Conservation (phyloP, 1,140 invertebrate genomes). For the Philopotamus ludificatus region DNA sequence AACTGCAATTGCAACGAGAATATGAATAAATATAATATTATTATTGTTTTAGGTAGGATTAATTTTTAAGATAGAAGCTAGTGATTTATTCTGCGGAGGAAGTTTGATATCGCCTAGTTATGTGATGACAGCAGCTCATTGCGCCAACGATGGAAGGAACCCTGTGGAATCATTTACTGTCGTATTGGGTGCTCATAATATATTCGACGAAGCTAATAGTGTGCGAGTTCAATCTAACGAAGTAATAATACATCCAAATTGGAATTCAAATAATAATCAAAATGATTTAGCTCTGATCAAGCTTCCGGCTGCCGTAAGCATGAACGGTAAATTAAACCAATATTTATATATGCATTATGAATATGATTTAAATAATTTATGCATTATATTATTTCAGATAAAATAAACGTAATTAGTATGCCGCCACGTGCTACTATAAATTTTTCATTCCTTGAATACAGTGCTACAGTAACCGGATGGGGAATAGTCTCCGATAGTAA, state of each 20-base stretch:
- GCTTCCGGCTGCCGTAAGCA: constrained; percentile 51
- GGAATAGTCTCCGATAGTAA: constrained; percentile 51
- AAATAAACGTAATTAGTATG: constrained; percentile 52
- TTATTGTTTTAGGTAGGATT: constrained; percentile 31
- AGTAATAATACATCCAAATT: constrained; percentile 54
- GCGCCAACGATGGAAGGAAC: constrained; percentile 45
- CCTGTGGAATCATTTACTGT: constrained; percentile 42
- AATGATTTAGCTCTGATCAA: constrained; percentile 61
- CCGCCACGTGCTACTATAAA: no score
- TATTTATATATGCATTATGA: background rate
- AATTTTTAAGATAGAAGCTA: constrained; percentile 34
- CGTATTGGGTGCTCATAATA: constrained; percentile 55
- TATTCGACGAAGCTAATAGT: constrained; percentile 49
- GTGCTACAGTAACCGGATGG: constrained; percentile 55
- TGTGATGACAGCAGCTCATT: constrained; percentile 63
- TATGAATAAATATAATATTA: no score
- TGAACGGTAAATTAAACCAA: constrained; percentile 47
- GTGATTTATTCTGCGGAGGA: constrained; percentile 61
- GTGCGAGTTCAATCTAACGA: constrained; percentile 47
- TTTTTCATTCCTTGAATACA: no score
- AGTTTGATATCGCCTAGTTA: constrained; percentile 58
- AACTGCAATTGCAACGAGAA: no score
- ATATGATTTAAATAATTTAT: constrained; percentile 36
- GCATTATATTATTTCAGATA: no score
- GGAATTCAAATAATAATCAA: constrained; percentile 47